A percentile compares a stretch with the other conserved stretches of the same genome.
Conservation (phyloP, 2,888 invertebrate genomes). For the Andrena haemorrhoa region DNA sequence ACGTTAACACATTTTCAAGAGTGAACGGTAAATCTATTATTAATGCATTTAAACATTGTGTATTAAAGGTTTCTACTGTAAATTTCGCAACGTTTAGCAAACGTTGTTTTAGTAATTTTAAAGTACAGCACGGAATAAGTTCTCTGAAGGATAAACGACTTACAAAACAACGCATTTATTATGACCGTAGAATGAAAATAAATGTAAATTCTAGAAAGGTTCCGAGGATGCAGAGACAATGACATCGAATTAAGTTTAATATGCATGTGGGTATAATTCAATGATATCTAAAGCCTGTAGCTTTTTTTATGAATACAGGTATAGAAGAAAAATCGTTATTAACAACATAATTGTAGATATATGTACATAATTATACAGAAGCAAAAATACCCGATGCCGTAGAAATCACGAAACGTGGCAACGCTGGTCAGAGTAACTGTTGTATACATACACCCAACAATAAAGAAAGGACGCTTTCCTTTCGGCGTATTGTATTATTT, state of each 20-base stretch:
- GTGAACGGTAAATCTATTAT: neutral
- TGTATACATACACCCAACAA: constrained; percentile 3
- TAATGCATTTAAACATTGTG: neutral
- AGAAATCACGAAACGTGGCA: constrained; percentile 37
- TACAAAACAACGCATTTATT: neutral
- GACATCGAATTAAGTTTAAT: neutral
- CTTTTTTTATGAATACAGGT: neutral
- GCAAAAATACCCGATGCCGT: neutral
- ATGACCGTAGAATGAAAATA: too few species aligned
- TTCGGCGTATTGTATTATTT: constrained; percentile 13
- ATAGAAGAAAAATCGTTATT: neutral
- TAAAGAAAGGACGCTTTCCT: constrained; percentile 45
- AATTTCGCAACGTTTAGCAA: constrained; percentile 14
- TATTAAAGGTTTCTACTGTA: neutral
- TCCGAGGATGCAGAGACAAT: neutral
- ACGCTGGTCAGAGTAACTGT: constrained; percentile 38
- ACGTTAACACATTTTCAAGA: neutral
- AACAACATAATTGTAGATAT: neutral
- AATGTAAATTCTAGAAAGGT: neutral
- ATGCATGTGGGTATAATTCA: neutral
- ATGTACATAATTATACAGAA: neutral
- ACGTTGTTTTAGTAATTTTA: neutral
- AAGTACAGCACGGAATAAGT: neutral
- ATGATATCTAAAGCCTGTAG: neutral
- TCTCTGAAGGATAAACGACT: neutral